A percentile compares a stretch with the other conserved stretches of the same genome.
Conservation (phyloP, 2,113 vertebrate genomes). For the Hemicordylus capensis region DNA sequence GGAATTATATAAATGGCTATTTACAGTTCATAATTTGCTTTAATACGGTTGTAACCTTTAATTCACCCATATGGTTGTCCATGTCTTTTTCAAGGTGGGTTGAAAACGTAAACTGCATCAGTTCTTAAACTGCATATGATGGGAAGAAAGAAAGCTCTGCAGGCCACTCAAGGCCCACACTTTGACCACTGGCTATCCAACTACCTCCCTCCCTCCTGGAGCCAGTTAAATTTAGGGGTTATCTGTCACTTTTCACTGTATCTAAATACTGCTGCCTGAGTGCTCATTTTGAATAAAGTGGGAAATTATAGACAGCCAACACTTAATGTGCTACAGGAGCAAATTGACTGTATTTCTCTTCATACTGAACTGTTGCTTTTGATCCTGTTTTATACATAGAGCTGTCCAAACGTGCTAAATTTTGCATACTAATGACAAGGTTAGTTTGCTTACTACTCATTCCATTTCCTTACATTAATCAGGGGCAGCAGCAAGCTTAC, state of each 20-base stretch:
- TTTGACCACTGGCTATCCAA: too few relatives aligned
- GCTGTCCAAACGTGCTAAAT: slow-evolving; percentile 39
- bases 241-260: neutral
- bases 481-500: slow-evolving; percentile 25
- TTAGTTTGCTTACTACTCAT: slow-evolving; percentile 42
- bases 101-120: too few relatives aligned
- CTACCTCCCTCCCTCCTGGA: neutral
- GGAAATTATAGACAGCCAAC: slow-evolving; percentile 46
- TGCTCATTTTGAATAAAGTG: slow-evolving; percentile 43
- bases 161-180: neutral
- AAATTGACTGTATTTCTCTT: slow-evolving; percentile 51
- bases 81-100: too few relatives aligned
- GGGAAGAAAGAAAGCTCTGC: neutral
- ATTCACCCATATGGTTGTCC: too few relatives aligned
- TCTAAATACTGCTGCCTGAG: slow-evolving; percentile 34
- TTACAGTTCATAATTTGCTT: too few relatives aligned
- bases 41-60: too few relatives aligned
- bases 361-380: slow-evolving; percentile 39
- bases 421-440: slow-evolving; percentile 32
- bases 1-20: too few relatives aligned
- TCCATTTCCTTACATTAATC: slow-evolving; percentile 33
- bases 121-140: too few relatives aligned
- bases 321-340: slow-evolving; percentile 22
- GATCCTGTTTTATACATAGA: slow-evolving; percentile 34
- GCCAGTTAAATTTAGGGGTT: slow-evolving; percentile 39